phyloP scores from a whole-genome alignment of 2,113 vertebrate genomes.

The Pan troglodytes region NHGRI_mPanTro3-v2.1_pri NC_072414.2:58215501-58216000 shows the following conservation, averaged over 20 bases:
- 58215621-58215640: not conserved
- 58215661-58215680: not conserved
- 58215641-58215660: not conserved
- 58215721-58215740: not conserved
- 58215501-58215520: not conserved
- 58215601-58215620: not conserved
- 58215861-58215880: not conserved
- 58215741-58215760: not conserved
- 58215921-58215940: not conserved
- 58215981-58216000: not conserved
- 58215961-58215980: not conserved
- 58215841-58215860: not conserved
- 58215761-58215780: not conserved
- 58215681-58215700: conserved; percentile 33
- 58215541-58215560: not conserved
- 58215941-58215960: not conserved
- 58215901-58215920: not conserved
- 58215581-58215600: not conserved
- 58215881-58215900: not conserved
- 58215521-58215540: not conserved
- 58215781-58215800: not conserved
- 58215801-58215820: not conserved
- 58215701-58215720: not conserved
- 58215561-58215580: not conserved
- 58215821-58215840: not conserved